Percentiles rank a stretch among this genome's conserved stretches.
phyloP scores from a whole-genome alignment of 2,113 vertebrate species.

The Dipodomys spectabilis region DNA sequence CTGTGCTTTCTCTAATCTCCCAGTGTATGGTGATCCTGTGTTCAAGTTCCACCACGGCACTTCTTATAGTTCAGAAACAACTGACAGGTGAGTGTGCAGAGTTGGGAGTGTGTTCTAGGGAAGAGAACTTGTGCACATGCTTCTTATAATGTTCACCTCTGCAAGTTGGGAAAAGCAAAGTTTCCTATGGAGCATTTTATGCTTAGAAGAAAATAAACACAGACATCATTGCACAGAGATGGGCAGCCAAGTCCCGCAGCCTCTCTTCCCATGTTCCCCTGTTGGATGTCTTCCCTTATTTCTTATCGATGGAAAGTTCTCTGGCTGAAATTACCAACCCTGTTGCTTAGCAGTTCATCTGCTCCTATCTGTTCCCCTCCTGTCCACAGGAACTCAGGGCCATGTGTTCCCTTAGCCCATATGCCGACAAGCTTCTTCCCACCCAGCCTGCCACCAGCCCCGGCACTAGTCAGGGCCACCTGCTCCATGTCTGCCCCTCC shows the following conservation, averaged over 20 bases:
- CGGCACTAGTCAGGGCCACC: conserved; percentile 70
- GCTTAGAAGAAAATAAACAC: conserved; percentile 40
- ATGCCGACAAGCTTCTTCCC: conserved; percentile 65
- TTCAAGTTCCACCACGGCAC: conserved; percentile 18
- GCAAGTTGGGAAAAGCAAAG: neutral
- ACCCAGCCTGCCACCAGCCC: conserved; percentile 59
- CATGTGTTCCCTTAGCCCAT: conserved; percentile 77
- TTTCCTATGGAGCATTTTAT: neutral
- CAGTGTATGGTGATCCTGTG: neutral
- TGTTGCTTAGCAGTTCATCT: conserved; percentile 83
- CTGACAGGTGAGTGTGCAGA: neutral
- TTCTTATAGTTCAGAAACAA: conserved; percentile 11
- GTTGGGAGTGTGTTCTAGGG: neutral
- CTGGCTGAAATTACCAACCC: conserved; percentile 73
- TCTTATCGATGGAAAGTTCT: conserved; percentile 75
- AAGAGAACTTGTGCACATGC: neutral
- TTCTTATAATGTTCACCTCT: conserved; percentile 24
- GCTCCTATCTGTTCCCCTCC: conserved; percentile 71
- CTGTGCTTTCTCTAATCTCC: neutral
- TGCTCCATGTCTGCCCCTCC: conserved; percentile 68
- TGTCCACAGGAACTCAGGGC: conserved; percentile 71
- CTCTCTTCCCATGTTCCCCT: neutral
- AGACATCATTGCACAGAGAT: neutral
- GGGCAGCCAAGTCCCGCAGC: neutral
- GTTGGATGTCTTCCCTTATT: conserved; percentile 72